Evolutionary conservation across 1,140 invertebrate genomes (phyloP).

Genomic region (Battus philenor): DNA sequence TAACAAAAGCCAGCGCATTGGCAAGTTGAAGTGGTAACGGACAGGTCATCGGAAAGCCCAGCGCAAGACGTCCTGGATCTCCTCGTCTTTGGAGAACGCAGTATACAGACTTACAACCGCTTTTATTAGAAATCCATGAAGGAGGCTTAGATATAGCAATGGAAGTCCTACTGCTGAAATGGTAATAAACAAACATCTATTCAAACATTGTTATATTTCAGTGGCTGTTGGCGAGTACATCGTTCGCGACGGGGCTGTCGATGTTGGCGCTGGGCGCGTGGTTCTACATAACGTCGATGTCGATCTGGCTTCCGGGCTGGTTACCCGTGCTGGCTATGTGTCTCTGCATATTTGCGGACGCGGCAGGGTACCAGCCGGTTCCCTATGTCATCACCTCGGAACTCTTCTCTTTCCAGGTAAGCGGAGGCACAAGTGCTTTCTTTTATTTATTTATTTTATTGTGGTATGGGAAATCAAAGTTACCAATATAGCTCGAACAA

Average conservation of each 20-base stretch:
- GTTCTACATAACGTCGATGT: slow-evolving; percentile 53
- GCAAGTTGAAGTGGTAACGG: no score
- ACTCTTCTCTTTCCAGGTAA: slow-evolving; percentile 60
- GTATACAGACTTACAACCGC: no score
- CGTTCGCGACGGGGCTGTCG: slow-evolving; percentile 51
- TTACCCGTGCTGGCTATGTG: slow-evolving; percentile 62
- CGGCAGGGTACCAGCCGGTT: slow-evolving; percentile 59
- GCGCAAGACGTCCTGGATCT: no score
- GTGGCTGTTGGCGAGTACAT: slow-evolving; percentile 56
- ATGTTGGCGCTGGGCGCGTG: slow-evolving; percentile 57
- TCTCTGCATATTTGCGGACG: slow-evolving; percentile 57
- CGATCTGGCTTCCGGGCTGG: slow-evolving; percentile 57
- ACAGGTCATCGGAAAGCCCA: not conserved
- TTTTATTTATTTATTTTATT: slow-evolving; percentile 4
- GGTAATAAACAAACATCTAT: not conserved
- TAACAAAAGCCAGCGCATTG: no score
- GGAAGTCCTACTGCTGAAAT: not conserved
- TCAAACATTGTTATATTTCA: slow-evolving; percentile 22
- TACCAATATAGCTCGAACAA: no score
- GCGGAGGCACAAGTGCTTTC: slow-evolving; percentile 16
- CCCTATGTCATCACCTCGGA: slow-evolving; percentile 65
- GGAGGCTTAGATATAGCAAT: not conserved
- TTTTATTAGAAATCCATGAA: no score
- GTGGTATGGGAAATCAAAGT: no score
- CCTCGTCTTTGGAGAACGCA: no score